Percentiles rank a stretch among this genome's conserved stretches.
Conservation (phyloP, 2,888 invertebrate species). For the Acanthacorydalis orientalis region DNA sequence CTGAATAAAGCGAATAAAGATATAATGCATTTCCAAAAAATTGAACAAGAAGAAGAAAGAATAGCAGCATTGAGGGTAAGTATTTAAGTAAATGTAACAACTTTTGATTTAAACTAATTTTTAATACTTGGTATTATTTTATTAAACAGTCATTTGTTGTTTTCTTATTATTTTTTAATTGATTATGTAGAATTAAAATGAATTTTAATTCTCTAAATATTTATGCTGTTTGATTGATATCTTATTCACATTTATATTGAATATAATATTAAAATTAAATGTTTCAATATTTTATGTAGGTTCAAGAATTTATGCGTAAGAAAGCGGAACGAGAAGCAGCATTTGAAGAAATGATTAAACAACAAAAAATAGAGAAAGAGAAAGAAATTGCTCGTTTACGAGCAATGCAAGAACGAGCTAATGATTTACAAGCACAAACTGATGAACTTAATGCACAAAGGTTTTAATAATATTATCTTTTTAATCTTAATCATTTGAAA, state of each 20-base stretch:
- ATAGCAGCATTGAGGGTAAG: conserved; percentile 41
- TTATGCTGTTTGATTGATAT: no score
- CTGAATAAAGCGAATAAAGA: conserved; percentile 44
- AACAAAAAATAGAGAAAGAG: conserved; percentile 40
- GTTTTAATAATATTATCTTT: no score
- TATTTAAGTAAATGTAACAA: neutral
- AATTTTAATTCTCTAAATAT: no score
- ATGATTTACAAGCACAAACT: conserved; percentile 28
- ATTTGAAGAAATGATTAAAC: conserved; percentile 32
- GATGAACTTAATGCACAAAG: conserved; percentile 32
- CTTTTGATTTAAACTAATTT: no score
- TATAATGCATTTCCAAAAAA: conserved; percentile 37
- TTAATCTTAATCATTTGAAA: no score
- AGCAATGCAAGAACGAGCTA: conserved; percentile 33
- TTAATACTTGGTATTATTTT: no score
- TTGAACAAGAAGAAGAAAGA: conserved; percentile 47
- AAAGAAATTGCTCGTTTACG: conserved; percentile 35
- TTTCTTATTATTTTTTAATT: no score
- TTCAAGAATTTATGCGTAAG: conserved; percentile 42
- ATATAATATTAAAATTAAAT: neutral
- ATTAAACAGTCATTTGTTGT: no score
- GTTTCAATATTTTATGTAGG: conserved; percentile 15
- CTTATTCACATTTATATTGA: neutral
- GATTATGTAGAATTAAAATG: neutral
- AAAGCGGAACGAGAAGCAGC: conserved; percentile 43